A percentile compares a stretch with the other conserved stretches of the same genome.
Conservation (phyloP, 2,797 vertebrate genomes). For the Meda fulgida region DNA sequence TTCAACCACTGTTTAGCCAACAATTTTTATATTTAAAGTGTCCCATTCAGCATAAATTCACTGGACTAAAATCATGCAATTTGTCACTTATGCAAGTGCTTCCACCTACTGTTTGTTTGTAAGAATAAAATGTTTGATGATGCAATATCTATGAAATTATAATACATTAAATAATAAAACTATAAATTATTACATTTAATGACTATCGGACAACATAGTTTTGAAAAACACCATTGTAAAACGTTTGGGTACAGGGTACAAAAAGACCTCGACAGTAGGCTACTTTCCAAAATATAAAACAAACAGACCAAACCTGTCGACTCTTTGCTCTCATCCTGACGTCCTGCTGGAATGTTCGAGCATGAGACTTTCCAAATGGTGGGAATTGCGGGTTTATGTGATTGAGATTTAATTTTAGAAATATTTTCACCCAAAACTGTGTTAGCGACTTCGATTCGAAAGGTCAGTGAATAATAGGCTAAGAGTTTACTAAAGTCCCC, state of each 20-base stretch:
- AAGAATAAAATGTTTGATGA: background rate
- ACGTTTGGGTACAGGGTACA: background rate
- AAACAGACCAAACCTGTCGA: background rate
- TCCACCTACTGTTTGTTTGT: constrained; percentile 25
- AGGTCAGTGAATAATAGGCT: background rate
- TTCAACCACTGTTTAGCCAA: background rate
- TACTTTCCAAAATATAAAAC: background rate
- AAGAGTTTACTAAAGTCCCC: too few relatives aligned
- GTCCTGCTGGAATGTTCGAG: background rate
- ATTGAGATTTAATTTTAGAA: background rate
- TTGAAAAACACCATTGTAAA: background rate
- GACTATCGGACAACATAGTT: background rate
- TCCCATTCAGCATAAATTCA: background rate
- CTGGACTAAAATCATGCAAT: background rate
- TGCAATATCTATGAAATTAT: background rate
- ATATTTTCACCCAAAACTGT: too few relatives aligned
- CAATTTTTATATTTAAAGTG: background rate
- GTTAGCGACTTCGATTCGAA: background rate
- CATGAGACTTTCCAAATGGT: background rate
- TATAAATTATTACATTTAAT: background rate
- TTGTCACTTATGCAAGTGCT: constrained; percentile 13
- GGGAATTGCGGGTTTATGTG: background rate
- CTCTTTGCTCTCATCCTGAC: background rate
- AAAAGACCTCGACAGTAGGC: background rate
- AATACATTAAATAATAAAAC: background rate